Conservation (phyloP, 2,797 vertebrate genomes). For the Manis crassicaudata region DNA sequence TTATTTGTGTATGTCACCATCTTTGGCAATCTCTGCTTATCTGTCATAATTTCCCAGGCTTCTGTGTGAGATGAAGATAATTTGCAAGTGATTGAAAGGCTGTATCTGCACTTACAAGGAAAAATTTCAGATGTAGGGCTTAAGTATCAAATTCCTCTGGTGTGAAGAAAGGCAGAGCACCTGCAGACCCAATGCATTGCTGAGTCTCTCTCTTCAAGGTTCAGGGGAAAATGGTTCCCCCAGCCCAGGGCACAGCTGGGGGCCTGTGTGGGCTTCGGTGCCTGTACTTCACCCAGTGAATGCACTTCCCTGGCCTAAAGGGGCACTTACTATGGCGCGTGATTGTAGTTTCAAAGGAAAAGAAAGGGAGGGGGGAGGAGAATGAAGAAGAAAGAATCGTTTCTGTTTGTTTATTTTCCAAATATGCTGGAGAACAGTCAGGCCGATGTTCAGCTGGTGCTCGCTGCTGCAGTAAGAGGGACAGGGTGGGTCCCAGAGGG, state of each 20-base stretch:
- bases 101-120: slow-evolving; percentile 43
- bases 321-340: neutral
- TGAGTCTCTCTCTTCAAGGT: neutral
- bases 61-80: slow-evolving; percentile 30
- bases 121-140: slow-evolving; percentile 11
- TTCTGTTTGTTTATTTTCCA: neutral
- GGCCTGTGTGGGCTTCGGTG: neutral
- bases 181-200: neutral
- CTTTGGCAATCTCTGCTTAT: slow-evolving; percentile 52
- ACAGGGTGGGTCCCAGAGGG: neutral
- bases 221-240: neutral
- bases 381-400: neutral
- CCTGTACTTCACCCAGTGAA: neutral
- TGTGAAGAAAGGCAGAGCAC: neutral
- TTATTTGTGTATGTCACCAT: neutral
- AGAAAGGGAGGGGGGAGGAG: neutral
- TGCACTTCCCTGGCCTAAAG: neutral
- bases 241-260: neutral
- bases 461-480: neutral
- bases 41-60: slow-evolving; percentile 58
- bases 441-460: neutral
- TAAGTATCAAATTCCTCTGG: slow-evolving; percentile 38
- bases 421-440: neutral
- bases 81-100: slow-evolving; percentile 58
- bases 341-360: neutral